phyloP scores from a whole-genome alignment of 1,140 invertebrate species.

The Euglossa dilemma region DNA sequence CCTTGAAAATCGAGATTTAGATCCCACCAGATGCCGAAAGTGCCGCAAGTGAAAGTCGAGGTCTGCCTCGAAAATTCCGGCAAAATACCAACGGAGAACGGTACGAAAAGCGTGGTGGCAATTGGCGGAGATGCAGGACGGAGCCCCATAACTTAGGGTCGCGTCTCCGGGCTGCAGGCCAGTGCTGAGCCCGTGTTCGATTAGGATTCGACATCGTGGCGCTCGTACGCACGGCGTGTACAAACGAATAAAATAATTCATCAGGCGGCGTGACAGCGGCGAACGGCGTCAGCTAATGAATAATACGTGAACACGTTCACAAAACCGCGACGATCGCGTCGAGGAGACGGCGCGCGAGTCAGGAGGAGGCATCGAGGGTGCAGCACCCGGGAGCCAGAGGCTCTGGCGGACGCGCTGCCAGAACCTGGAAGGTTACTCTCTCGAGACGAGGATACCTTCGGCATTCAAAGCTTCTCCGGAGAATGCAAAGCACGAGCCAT shows the following conservation, averaged over 20 bases:
- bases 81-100: no score
- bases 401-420: constrained; percentile 22
- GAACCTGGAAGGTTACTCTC: constrained; percentile 40
- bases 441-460: constrained; percentile 15
- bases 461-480: constrained; percentile 65
- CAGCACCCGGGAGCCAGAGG: constrained; percentile 16
- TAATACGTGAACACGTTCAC: constrained; percentile 37
- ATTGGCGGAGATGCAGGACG: no score
- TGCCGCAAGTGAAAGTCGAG: no score
- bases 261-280: constrained; percentile 24
- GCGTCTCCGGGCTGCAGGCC: neutral
- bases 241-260: constrained; percentile 44
- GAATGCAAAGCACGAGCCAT: constrained; percentile 70
- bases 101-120: no score
- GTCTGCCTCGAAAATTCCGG: no score
- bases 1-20: no score
- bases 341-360: neutral
- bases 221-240: constrained; percentile 21
- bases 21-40: no score
- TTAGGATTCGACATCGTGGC: constrained; percentile 26
- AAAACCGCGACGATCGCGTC: constrained; percentile 33
- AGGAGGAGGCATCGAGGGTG: neutral
- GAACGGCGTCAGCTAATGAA: constrained; percentile 45
- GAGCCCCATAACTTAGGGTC: no score
- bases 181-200: neutral